Evolutionary conservation across 1,140 invertebrate species (phyloP).

Genomic region (Liolophura sinensis): DNA sequence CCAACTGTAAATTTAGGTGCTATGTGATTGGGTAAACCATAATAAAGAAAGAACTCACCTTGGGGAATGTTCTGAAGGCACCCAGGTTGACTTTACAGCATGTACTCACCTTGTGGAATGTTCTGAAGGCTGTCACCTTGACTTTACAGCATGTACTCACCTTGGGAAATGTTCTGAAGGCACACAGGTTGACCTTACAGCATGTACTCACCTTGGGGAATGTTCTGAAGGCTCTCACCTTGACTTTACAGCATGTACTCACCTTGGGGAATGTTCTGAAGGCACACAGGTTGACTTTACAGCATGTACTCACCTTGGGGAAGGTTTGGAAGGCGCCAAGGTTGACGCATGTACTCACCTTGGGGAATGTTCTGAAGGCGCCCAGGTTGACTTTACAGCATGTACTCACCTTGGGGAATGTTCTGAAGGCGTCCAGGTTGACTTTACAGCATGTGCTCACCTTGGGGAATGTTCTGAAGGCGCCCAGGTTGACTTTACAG

Average conservation of each 20-base stretch:
- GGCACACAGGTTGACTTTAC: constrained; percentile 98
- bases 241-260: constrained; percentile 88
- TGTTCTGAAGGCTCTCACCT: constrained; percentile 94
- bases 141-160: too few relatives aligned
- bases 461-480: constrained; percentile 98
- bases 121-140: too few relatives aligned
- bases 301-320: constrained; percentile 84
- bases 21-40: too few relatives aligned
- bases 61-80: constrained; percentile 98
- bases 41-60: constrained; percentile 64
- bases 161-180: constrained; percentile 98
- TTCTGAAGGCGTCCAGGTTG: constrained; percentile 96
- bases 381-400: constrained; percentile 98
- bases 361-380: constrained; percentile 96
- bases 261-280: constrained; percentile 98
- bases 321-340: constrained; percentile 98
- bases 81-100: constrained; percentile 99
- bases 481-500: constrained; percentile 99
- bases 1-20: too few relatives aligned
- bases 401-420: constrained; percentile 90
- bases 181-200: constrained; percentile 99
- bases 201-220: constrained; percentile 90
- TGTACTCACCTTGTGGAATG: too few relatives aligned
- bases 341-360: constrained; percentile 94
- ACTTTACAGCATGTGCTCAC: constrained; percentile 96